Evolutionary conservation across 2,797 vertebrate species (phyloP).

Genomic region (Anniella stebbinsi): DNA sequence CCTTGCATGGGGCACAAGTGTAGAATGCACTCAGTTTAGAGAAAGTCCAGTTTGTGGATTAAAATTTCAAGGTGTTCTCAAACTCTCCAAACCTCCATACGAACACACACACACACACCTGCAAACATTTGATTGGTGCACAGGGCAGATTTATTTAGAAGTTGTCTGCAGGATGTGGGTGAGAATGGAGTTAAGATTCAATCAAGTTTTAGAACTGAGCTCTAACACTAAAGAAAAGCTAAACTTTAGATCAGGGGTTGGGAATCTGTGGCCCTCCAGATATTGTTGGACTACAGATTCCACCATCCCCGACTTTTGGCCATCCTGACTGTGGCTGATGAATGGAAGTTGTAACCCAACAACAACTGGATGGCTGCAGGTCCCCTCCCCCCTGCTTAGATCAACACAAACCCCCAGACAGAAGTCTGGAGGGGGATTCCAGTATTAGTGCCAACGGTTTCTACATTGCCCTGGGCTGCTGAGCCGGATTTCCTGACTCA

Average conservation of each 20-base stretch:
- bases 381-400: neutral
- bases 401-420: neutral
- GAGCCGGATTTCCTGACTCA: slow-evolving; percentile 9
- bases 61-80: neutral
- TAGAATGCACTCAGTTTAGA: neutral
- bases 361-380: neutral
- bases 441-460: neutral
- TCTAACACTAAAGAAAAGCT: neutral
- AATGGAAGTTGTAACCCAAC: neutral
- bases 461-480: neutral
- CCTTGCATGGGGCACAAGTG: neutral
- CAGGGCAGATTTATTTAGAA: neutral
- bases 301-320: neutral
- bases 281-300: neutral
- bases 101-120: neutral
- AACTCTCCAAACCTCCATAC: neutral
- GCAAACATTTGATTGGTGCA: neutral
- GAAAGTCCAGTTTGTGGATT: neutral
- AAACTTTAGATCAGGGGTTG: neutral
- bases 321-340: neutral
- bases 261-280: too few species aligned
- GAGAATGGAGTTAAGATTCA: neutral
- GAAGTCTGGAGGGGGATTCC: slow-evolving; percentile 1
- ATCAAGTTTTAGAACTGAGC: neutral
- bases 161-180: neutral